Evolutionary conservation across 2,888 invertebrate genomes (phyloP), one percentile per base, ranked within the genome.

Genomic region (Argyresthia goedartella): DNA sequence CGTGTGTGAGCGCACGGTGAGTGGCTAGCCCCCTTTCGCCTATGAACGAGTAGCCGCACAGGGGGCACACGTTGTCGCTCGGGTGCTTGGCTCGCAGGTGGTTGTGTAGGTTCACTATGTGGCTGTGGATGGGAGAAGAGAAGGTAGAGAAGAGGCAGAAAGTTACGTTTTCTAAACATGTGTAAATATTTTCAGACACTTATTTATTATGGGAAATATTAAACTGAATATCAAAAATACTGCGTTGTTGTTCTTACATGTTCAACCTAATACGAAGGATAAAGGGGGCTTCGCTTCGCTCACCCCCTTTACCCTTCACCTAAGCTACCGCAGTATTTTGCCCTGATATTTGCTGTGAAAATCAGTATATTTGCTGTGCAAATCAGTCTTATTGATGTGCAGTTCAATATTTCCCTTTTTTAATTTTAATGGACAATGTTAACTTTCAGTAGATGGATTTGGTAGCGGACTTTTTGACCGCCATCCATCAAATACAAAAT

Each of bases 41-140:
- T 8, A 52, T 41, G 43, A 48, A 52, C 14, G 48, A 47, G 42
- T 52, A 48, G n/a, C 52, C 52, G 48, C 52, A 52, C 34, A 48
- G 15, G 4, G 41, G 16, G 15, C 52, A 52, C 48, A 52, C 52
- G 41, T 25, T 43, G 13, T 52, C 48, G 11, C 49, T 35, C 43
- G 52, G 52, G 33, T 52, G 52, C 25, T 52, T 52, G 7, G 43
- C 36, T 1, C 52, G 48, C 10, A 52, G 8, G 36, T 52, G 52
- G 45, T 44, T 44, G 51, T 51, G 51, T 8, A 51, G 43, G n/a
- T 44, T 44, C 10, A 50, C 50, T 11, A 50, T 13, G 33, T 50
- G 50, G 11, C 50, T 50, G 33, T 10, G 9, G 15, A 14, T 15
- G 36, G 4, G 25, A 13, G 3, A 13, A 25, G 6, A 13, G n/a